phyloP scores from a whole-genome alignment of 2,113 vertebrate species.

The Sebastes schlegelii region DNA sequence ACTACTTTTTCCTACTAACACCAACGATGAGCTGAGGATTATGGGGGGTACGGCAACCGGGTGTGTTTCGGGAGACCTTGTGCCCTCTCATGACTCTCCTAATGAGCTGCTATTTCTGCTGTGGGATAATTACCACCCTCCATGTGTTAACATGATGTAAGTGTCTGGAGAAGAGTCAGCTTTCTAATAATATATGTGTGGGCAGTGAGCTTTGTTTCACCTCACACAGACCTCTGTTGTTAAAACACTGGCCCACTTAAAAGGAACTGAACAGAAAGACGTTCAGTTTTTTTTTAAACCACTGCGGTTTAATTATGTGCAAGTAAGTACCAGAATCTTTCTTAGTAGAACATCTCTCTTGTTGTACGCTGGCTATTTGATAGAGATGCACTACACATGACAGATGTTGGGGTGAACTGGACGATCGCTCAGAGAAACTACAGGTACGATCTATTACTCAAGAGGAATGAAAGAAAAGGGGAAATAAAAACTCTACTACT shows the following conservation, averaged over 20 bases:
- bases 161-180: constrained; percentile 52
- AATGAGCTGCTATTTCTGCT: constrained; percentile 78
- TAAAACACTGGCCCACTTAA: constrained; percentile 30
- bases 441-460: constrained; percentile 72
- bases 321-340: constrained; percentile 39
- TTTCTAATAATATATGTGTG: constrained; percentile 57
- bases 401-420: constrained; percentile 34
- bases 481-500: constrained; percentile 58
- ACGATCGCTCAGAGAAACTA: constrained; percentile 65
- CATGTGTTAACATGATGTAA: constrained; percentile 68
- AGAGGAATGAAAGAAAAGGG: constrained; percentile 65
- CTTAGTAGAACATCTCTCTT: constrained; percentile 29
- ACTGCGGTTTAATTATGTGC: constrained; percentile 55
- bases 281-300: constrained; percentile 2
- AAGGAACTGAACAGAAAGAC: constrained; percentile 17
- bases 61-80: constrained; percentile 67
- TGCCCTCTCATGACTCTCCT: constrained; percentile 68
- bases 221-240: constrained; percentile 30
- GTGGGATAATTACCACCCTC: constrained; percentile 68
- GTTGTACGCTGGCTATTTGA: constrained; percentile 53
- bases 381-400: constrained; percentile 59
- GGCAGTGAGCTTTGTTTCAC: constrained; percentile 38
- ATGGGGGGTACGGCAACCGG: constrained; percentile 54
- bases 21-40: constrained; percentile 72
- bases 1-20: constrained; percentile 74